Evolutionary conservation across 1,140 invertebrate species (phyloP), one percentile per base, ranked within the genome.

Genomic region (Dufourea novaeangliae): DNA sequence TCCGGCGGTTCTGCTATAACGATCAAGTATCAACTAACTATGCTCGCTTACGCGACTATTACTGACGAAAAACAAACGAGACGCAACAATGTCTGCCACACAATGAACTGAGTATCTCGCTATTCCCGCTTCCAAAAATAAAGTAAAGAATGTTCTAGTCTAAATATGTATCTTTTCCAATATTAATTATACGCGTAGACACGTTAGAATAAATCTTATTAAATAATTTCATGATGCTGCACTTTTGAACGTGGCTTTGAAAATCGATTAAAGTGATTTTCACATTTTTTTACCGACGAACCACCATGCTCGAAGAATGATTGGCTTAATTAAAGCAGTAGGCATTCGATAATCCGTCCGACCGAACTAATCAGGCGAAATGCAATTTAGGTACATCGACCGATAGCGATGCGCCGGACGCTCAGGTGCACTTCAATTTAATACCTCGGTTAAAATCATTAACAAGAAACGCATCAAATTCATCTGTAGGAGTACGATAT

Each of bases 361-460:
- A 88, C 88, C 86, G 83, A 87, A 90, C 90, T 91, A 92, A 92
- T 92, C 87, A 90, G 87, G 87, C 82, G 70, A 87, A 91, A 92
- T 92, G 89, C 89, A 92, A 91, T 91, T 92, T 92, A 91, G 88
- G 85, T 87, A 88, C 86, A 90, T 88, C 86, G 86, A 88, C 83
- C 89, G 85, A 83, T 82, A 83, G 78, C 86, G 83, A 89, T 87
- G 88, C 79, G 82, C 82, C 52, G 73, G 87, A 90, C 87, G 87
- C 86, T 88, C 85, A 89, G 88, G 81, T 90, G 86, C 85, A 83
- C 88, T 90, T 77, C 87, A 90, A 89, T 91, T 90, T 89, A 87
- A 90, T 91, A 90, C 84, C 87, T 90, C 88, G 88, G 88, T 91
- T 90, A 86, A 90, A 90, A 90, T 89, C 87, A 89, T 90, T 91